Evolutionary conservation across 2,113 vertebrate species (phyloP), one percentile per base, ranked within the genome.

Genomic region (Jaculus jaculus): DNA sequence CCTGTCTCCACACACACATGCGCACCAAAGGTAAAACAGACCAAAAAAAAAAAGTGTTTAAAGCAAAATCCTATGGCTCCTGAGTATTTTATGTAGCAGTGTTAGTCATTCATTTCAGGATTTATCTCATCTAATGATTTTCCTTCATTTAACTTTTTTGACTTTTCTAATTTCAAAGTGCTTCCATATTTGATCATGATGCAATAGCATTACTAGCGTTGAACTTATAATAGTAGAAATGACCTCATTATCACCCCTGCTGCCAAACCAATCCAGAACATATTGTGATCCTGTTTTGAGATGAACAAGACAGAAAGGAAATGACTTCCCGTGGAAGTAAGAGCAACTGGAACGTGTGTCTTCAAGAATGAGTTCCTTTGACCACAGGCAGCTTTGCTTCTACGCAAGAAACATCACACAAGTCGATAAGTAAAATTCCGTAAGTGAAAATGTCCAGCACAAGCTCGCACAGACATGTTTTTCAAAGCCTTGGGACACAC

Each of bases 141-240:
- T 42, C 87, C 65, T 82, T 92, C 32, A 61, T n/a, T 71, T 77
- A 88, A 66, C 17, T 69, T 32, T 84, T 58, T 39, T 66, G 34
- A 42, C 4, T 94, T 94, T 71, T 69, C 72, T 75, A 65, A 95
- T 77, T 94, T 91, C 89, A 30, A 89, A 89, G 32, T n/a, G 80
- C 82, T 63, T 63, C 51, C 21, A 28, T 79, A 72, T 72, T 34
- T 68, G 75, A 78, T 79, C 28, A 24, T 11, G 23, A 66, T 37
- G 30, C 51, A 71, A 51, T 73, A 12, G 30, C 54, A 69, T 87
- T 78, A 78, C 51, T 66, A 71, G 69, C 4, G 9, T 4, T 94
- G 89, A 91, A 74, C 91, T 83, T 92, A 5, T 37, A 17, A 5
- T 21, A 30, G 21, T 21, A 63, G 91, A 81, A 89, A 39, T 79